Conservation (phyloP, 2,888 invertebrate genomes). For the Drosophila tanythrix region DNA sequence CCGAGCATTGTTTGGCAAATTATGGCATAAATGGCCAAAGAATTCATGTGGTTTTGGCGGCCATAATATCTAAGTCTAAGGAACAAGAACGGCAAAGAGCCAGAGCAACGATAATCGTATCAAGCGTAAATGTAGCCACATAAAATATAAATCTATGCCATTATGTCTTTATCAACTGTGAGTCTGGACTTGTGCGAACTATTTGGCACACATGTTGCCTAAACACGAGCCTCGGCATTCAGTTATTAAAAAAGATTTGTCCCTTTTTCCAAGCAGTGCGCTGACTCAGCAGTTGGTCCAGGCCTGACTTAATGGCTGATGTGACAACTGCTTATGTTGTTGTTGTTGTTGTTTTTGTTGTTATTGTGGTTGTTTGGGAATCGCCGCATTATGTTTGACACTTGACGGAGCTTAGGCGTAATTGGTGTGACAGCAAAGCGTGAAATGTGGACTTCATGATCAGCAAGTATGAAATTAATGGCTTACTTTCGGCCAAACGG, state of each 20-base stretch:
- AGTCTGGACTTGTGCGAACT: constrained; percentile 63
- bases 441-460: constrained; percentile 68
- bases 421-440: constrained; percentile 68
- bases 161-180: constrained; percentile 81
- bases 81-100: background rate
- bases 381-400: constrained; percentile 73
- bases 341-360: constrained; percentile 34
- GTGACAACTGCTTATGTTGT: constrained; percentile 64
- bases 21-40: constrained; percentile 66
- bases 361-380: constrained; percentile 27
- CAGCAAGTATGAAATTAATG: constrained; percentile 76
- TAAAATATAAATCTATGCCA: constrained; percentile 73
- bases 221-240: constrained; percentile 14
- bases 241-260: constrained; percentile 81
- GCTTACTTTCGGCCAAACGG: constrained; percentile 54
- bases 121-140: constrained; percentile 68
- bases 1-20: constrained; percentile 58
- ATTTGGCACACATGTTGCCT: constrained; percentile 76
- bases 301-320: constrained; percentile 62
- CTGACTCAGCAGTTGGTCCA: constrained; percentile 66
- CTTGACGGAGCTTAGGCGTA: constrained; percentile 76
- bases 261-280: constrained; percentile 33
- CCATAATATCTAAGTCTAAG: constrained; percentile 12
- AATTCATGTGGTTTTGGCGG: constrained; percentile 40
- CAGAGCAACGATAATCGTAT: constrained; percentile 63